Conservation (phyloP, 2,113 vertebrate species). For the Pluvialis apricaria region DNA sequence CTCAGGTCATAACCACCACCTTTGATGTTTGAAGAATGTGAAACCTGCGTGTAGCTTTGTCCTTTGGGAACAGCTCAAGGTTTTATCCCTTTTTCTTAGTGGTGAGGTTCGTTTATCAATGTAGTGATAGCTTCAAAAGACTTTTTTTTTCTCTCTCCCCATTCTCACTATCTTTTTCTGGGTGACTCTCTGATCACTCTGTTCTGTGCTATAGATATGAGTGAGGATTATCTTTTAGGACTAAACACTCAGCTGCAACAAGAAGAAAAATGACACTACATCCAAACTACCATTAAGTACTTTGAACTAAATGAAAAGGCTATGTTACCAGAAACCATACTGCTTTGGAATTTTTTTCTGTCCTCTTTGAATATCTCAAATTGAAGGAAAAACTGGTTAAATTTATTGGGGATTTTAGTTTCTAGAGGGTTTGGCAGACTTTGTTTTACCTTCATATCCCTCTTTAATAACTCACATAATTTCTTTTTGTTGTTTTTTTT, state of each 20-base stretch:
- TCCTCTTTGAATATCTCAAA: not conserved
- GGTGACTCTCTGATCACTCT: not conserved
- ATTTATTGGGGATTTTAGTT: not conserved
- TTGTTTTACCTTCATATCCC: not conserved
- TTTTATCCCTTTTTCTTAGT: not conserved
- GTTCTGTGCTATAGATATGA: not conserved
- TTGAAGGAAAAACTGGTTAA: not conserved
- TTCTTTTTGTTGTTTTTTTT: not conserved
- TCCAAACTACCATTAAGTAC: not conserved
- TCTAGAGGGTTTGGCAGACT: not conserved
- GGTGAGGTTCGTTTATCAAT: not conserved
- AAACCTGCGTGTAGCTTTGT: not conserved
- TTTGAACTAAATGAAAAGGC: not conserved
- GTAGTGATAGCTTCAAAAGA: not conserved
- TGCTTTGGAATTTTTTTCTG: not conserved
- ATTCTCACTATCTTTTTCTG: not conserved
- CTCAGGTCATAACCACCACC: not conserved
- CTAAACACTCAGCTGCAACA: not conserved
- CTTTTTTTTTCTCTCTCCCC: not conserved
- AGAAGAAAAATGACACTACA: not conserved
- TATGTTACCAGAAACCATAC: not conserved
- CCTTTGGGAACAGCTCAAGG: not conserved
- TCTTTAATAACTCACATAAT: not conserved
- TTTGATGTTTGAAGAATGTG: not conserved
- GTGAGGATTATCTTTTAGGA: not conserved